Conservation (phyloP, 2,888 invertebrate species). For the Emmelina monodactyla region DNA sequence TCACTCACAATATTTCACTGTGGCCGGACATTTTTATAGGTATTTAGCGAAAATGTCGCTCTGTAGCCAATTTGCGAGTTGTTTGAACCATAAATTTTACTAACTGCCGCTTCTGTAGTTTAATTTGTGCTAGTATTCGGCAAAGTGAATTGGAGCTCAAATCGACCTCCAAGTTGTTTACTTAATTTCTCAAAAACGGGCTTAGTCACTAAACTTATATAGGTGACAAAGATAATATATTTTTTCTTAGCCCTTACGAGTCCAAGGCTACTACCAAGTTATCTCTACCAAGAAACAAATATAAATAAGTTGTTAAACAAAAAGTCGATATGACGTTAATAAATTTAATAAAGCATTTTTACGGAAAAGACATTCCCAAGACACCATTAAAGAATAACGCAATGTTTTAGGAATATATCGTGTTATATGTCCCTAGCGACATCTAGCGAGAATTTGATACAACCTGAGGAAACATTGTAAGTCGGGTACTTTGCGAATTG, state of each 20-base stretch:
- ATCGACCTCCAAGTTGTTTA: neutral
- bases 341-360: neutral
- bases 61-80: slow-evolving; percentile 62
- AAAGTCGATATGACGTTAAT: neutral
- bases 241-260: too few species aligned
- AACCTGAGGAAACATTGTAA: slow-evolving; percentile 5
- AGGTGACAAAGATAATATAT: too few species aligned
- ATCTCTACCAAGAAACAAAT: neutral
- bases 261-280: too few species aligned
- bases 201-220: too few species aligned
- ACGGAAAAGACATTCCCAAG: neutral
- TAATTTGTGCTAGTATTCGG: neutral
- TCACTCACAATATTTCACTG: slow-evolving; percentile 59
- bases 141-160: neutral
- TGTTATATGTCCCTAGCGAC: slow-evolving; percentile 17
- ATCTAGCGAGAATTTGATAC: slow-evolving; percentile 16
- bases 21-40: slow-evolving; percentile 62
- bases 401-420: slow-evolving; percentile 16
- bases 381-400: slow-evolving; percentile 1
- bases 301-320: neutral
- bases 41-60: slow-evolving; percentile 63
- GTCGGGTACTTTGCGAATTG: slow-evolving; percentile 6
- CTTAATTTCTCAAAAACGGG: too few species aligned
- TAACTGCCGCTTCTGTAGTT: slow-evolving; percentile 6
- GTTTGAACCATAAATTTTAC: slow-evolving; percentile 54